Evolutionary conservation across 2,797 vertebrate genomes (phyloP).

Genomic region (Taenioides sp.): DNA sequence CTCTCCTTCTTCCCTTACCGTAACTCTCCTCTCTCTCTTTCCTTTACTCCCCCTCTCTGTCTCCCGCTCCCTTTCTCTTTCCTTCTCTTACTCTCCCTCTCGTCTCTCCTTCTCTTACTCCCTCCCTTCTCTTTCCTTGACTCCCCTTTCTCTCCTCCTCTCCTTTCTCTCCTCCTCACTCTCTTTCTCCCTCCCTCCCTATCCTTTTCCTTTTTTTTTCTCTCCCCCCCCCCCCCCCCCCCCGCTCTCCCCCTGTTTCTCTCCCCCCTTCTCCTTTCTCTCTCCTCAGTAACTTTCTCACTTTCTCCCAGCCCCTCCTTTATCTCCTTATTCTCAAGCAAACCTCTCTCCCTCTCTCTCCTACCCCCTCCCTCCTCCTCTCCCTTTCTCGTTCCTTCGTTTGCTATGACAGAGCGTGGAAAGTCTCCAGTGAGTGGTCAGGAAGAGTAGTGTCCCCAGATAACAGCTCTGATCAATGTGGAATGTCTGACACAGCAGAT

Average conservation of each 20-base stretch:
- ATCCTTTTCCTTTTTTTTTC: too few relatives aligned
- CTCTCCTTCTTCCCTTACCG: not conserved
- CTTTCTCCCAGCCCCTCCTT: not conserved
- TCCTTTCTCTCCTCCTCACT: too few relatives aligned
- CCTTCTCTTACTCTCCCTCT: too few relatives aligned
- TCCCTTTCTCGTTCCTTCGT: not conserved
- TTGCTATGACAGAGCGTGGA: slow-evolving; percentile 37
- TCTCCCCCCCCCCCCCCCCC: not conserved
- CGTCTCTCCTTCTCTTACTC: too few relatives aligned
- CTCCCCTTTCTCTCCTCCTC: not conserved
- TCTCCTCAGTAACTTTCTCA: too few relatives aligned
- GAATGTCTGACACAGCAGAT: slow-evolving; percentile 4
- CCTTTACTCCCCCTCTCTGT: too few relatives aligned
- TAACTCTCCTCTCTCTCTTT: not conserved
- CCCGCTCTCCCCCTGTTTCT: not conserved
- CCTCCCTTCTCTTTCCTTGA: too few relatives aligned
- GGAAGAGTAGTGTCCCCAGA: not conserved
- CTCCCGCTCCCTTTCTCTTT: too few relatives aligned
- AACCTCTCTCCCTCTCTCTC: not conserved
- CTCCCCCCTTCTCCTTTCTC: not conserved
- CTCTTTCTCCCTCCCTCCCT: not conserved
- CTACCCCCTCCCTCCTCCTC: not conserved
- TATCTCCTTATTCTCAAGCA: too few relatives aligned
- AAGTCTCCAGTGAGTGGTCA: slow-evolving; percentile 21
- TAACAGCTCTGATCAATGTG: not conserved